Evolutionary conservation across 2,888 invertebrate species (phyloP).

Genomic region (Pollenia amentaria): DNA sequence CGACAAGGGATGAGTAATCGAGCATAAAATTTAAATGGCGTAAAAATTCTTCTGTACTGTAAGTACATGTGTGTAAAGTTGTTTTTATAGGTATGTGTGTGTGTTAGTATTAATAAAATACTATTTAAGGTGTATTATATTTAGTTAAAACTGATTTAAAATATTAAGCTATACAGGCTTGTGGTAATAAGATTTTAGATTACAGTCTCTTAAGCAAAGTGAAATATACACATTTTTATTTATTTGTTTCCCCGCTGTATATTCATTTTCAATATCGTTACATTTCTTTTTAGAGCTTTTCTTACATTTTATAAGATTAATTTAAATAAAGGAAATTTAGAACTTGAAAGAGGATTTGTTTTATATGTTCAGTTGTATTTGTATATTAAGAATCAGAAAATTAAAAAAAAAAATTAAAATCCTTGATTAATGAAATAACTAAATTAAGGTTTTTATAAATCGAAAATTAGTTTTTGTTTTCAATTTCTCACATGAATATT

Average conservation of each 20-base stretch:
- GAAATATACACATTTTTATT: neutral
- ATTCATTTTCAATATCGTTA: neutral
- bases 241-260: neutral
- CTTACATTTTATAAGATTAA: neutral
- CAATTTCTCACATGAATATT: too few relatives aligned
- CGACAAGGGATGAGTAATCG: constrained; percentile 4
- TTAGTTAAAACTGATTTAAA: constrained; percentile 10
- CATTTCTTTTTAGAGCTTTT: neutral
- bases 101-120: neutral
- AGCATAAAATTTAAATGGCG: constrained; percentile 43
- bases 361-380: too few relatives aligned
- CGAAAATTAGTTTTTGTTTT: too few relatives aligned
- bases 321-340: neutral
- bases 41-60: neutral
- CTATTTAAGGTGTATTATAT: constrained; percentile 34
- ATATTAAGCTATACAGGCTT: neutral
- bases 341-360: neutral
- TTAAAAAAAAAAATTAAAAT: too few relatives aligned
- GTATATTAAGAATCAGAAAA: too few relatives aligned
- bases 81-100: neutral
- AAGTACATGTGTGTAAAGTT: neutral
- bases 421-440: too few relatives aligned
- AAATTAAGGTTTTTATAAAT: too few relatives aligned
- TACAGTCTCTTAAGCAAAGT: neutral
- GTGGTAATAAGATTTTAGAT: constrained; percentile 19